phyloP scores from a whole-genome alignment of 2,797 vertebrate genomes.

The Odontamblyopus lacepedii region DNA sequence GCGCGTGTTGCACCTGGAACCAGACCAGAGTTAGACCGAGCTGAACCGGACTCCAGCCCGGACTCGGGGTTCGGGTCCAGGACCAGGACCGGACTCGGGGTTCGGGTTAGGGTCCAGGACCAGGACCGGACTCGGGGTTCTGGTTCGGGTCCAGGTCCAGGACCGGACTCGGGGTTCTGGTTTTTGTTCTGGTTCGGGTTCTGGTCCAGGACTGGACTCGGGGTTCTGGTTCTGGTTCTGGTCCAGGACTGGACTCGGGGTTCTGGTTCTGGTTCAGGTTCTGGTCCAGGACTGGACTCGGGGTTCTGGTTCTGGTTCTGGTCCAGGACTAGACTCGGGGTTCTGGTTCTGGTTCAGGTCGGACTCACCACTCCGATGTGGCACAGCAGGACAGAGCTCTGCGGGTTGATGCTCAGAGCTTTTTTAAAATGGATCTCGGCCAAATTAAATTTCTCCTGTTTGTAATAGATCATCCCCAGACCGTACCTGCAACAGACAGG shows the following conservation, averaged over 20 bases:
- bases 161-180: no score
- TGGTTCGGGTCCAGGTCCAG: no score
- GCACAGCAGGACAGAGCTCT: slow-evolving; percentile 96
- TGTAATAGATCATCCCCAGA: slow-evolving; percentile 98
- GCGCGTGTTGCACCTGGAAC: slow-evolving; percentile 90
- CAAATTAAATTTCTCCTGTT: slow-evolving; percentile 97
- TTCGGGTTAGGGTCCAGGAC: no score
- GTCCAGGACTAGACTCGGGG: no score
- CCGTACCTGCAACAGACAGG: slow-evolving; percentile 83
- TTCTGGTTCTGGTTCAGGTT: background rate
- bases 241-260: no score
- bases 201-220: no score
- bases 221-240: no score
- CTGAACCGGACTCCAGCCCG: background rate
- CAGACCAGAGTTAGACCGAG: background rate
- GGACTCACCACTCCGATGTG: slow-evolving; percentile 91
- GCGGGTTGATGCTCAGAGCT: slow-evolving; percentile 96
- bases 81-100: background rate
- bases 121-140: no score
- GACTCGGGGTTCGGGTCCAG: background rate
- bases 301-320: no score
- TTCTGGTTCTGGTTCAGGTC: background rate
- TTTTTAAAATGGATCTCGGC: slow-evolving; percentile 99
- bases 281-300: no score
- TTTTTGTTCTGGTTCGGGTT: no score